Base-by-base conservation (phyloP, 2,888 invertebrate species). In the Rhamnusium bicolor region DNA sequence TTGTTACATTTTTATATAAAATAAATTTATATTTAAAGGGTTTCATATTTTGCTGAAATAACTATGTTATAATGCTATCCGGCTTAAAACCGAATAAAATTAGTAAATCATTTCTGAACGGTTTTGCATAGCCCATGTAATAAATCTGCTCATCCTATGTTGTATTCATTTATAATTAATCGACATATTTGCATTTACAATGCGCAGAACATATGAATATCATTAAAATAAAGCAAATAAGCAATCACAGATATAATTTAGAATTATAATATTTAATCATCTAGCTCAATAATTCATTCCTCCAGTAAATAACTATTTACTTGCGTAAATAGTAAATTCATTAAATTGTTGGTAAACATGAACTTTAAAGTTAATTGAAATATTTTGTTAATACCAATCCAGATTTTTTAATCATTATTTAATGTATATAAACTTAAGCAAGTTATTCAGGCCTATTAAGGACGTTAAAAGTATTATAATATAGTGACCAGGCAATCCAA, bases 91-190 rank as follows among this genome's bases (percentile, higher is more conserved):
- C 49, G 40, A 72, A 72, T 67, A 67, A 69, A 75, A 74, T 73
- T 69, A 69, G 72, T 75, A 69, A 75, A 75, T 75, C 72, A 75
- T 72, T 8, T 58, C 49, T 73, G 51, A 73, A 40, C 70, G 63
- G 54, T 73, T 73, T 56, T 67, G 47, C 67, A 67, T 32, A 56
- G 66, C 61, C 62, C 29, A 49, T 67, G 58, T 51, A 70, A 70
- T 73, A 70, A 73, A 73, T 73, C 70, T 70, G 53, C 51, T 70
- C 56, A 70, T 73, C 67, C 73, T 49, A 24, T 56, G 10, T 46
- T 67, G 56, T 56, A 56, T n/a, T 21, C 40, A 54, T 67, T 67
- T 56, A 46, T 56, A 67, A 56, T 67, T 67, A 54, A 56, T 67
- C 51, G 67, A 67, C 56, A 24, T 67, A 67, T 67, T 56, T 67